A percentile compares a stretch with the other conserved stretches of the same genome.
phyloP scores from a whole-genome alignment of 2,797 vertebrate species.

The Syngnathus rostellatus region DNA sequence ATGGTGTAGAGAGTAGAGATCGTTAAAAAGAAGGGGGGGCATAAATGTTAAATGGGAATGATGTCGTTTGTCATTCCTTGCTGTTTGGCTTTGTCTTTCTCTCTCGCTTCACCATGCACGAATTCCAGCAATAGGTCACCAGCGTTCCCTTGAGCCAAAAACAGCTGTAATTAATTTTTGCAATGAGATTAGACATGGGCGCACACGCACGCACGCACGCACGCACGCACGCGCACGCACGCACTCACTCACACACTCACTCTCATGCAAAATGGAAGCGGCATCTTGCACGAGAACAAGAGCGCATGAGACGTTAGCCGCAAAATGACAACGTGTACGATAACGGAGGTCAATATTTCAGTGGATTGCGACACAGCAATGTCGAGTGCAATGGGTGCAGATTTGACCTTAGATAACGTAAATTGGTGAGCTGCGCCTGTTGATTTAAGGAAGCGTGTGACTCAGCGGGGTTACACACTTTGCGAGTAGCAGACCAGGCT shows the following conservation, averaged over 20 bases:
- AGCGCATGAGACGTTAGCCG: conserved; percentile 6
- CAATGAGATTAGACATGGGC: conserved; percentile 25
- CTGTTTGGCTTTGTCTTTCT: conserved; percentile 26
- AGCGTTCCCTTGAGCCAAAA: conserved; percentile 31
- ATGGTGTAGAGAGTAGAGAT: no score
- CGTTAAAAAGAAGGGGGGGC: no score
- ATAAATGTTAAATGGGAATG: neutral
- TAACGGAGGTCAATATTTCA: no score
- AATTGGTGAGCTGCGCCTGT: neutral
- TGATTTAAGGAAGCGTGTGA: neutral
- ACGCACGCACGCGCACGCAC: neutral
- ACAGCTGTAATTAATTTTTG: conserved; percentile 26
- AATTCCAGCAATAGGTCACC: conserved; percentile 33
- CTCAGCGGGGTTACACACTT: conserved; percentile 45
- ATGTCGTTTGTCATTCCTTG: neutral
- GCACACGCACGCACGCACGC: neutral
- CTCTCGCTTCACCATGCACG: conserved; percentile 19
- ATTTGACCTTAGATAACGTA: neutral
- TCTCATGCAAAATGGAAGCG: conserved; percentile 14
- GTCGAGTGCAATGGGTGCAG: no score
- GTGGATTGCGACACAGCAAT: neutral
- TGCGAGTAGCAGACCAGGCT: conserved; percentile 52
- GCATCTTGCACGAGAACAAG: conserved; percentile 13
- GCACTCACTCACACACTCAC: neutral
- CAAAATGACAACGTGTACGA: neutral